phyloP scores from a whole-genome alignment of 2,797 vertebrate species.

The Chaunax sp. region DNA sequence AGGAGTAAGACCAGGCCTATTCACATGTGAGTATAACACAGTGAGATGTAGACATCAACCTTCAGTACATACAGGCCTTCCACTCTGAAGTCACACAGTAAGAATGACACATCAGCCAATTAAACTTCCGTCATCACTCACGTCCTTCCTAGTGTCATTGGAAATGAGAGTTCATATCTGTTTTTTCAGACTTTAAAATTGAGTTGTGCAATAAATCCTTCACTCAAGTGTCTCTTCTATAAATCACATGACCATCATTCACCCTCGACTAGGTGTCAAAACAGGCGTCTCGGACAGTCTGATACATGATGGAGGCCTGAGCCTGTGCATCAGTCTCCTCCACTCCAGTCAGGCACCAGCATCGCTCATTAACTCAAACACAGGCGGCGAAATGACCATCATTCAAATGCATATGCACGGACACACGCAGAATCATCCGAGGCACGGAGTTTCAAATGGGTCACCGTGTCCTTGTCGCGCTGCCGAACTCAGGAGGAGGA shows the following conservation, averaged over 20 bases:
- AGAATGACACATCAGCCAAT: neutral
- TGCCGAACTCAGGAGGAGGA: constrained; percentile 51
- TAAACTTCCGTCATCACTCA: neutral
- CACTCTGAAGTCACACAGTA: neutral
- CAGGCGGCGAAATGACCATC: constrained; percentile 35
- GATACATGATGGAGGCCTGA: constrained; percentile 46
- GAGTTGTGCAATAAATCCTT: constrained; percentile 29
- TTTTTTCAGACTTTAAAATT: constrained; percentile 24
- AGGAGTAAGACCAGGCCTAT: too few relatives aligned
- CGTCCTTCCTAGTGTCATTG: neutral
- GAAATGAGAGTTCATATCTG: constrained; percentile 20
- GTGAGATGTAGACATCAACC: too few relatives aligned
- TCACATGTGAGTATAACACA: too few relatives aligned
- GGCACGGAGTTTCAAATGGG: constrained; percentile 52
- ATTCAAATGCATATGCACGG: constrained; percentile 16
- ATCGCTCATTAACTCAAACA: constrained; percentile 53
- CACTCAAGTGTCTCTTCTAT: constrained; percentile 19
- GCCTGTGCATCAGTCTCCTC: constrained; percentile 38
- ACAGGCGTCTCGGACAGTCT: constrained; percentile 35
- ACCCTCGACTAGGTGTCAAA: constrained; percentile 58
- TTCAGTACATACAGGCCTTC: too few relatives aligned
- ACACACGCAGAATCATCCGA: constrained; percentile 11
- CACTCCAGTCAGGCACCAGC: constrained; percentile 26
- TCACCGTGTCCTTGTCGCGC: constrained; percentile 72
- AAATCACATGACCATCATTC: constrained; percentile 55